Evolutionary conservation across 2,888 invertebrate species (phyloP), one percentile per base, ranked within the genome.

Genomic region (Ectropis crepuscularia): DNA sequence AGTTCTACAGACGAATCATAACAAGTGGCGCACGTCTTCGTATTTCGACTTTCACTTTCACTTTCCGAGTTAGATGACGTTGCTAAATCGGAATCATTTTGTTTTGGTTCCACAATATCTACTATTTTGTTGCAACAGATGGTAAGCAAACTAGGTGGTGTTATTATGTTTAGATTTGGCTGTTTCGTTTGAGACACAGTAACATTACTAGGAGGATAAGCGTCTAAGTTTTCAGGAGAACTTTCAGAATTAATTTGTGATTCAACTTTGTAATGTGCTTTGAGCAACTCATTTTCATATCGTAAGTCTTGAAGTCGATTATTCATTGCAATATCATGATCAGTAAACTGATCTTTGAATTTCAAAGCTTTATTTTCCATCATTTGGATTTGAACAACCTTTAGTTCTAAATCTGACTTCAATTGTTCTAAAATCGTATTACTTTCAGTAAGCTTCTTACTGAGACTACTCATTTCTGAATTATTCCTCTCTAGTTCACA

Each of bases 91-190:
- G 66, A 71, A 10, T 80, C 77, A 45, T 60, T 74, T 48, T 83
- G 80, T 42, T 74, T 80, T 2, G 74, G 75, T 48, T 86, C 77
- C 57, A 89, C 78, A 41, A 63, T 61, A 45, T 88, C 81, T 49
- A 83, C 68, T 54, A 90, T 82, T 77, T 70, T 88, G 62, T 86
- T 82, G 67, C 82, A 88, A 67, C 88, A 87, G 63, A 90, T 83
- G 37, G 83, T 88, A 41, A 85, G 64, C n/a, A 92, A 77, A 72
- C 87, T 90, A 45, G 79, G 83, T 10, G 89, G 88, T n/a, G 83
- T 79, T 39, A 75, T 71, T 5, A 68, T 65, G 62, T 78, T 77
- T 36, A 46, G 38, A 36, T 70, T 65, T 42, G 6, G 10, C 28
- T 42, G 28, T 28, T 42, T 53, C 6, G 41, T 53, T 7, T 10